Evolutionary conservation across 2,888 invertebrate species (phyloP).

Genomic region (Teleiodes luculella): DNA sequence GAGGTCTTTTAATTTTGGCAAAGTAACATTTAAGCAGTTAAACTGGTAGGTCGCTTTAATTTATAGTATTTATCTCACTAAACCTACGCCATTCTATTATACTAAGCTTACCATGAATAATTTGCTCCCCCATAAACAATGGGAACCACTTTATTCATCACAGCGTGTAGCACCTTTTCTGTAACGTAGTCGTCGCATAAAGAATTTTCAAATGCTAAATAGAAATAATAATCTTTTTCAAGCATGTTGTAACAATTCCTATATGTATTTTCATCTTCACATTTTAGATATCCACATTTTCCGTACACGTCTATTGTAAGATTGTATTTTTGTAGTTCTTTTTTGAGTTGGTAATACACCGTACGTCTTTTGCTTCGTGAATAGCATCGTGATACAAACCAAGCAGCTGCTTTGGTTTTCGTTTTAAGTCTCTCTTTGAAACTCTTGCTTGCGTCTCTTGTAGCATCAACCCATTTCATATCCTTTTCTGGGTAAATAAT

Average conservation of each 20-base stretch:
- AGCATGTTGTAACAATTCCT: slow-evolving; percentile 37
- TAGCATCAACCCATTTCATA: neutral
- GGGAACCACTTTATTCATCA: slow-evolving; percentile 77
- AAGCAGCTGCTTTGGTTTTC: slow-evolving; percentile 39
- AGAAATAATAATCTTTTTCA: too few species aligned
- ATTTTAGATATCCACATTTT: slow-evolving; percentile 49
- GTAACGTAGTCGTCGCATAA: slow-evolving; percentile 78
- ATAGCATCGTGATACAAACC: slow-evolving; percentile 41
- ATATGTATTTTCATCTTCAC: slow-evolving; percentile 26
- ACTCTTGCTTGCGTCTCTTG: slow-evolving; percentile 23
- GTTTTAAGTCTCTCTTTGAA: slow-evolving; percentile 26
- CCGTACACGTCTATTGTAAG: slow-evolving; percentile 66
- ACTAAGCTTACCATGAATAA: too few species aligned
- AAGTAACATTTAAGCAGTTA: too few species aligned
- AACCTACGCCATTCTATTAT: slow-evolving; percentile 67
- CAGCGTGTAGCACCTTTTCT: slow-evolving; percentile 66
- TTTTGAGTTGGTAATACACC: slow-evolving; percentile 22
- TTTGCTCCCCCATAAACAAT: slow-evolving; percentile 81
- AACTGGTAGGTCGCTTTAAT: neutral
- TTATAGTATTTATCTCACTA: neutral
- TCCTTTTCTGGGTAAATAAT: too few species aligned
- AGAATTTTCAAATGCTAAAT: slow-evolving; percentile 83
- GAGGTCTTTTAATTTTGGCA: too few species aligned
- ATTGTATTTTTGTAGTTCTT: slow-evolving; percentile 16
- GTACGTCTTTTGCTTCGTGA: slow-evolving; percentile 30